Evolutionary conservation across 2,888 invertebrate genomes (phyloP), one percentile per base, ranked within the genome.

Genomic region (Hoplodrina blanda): DNA sequence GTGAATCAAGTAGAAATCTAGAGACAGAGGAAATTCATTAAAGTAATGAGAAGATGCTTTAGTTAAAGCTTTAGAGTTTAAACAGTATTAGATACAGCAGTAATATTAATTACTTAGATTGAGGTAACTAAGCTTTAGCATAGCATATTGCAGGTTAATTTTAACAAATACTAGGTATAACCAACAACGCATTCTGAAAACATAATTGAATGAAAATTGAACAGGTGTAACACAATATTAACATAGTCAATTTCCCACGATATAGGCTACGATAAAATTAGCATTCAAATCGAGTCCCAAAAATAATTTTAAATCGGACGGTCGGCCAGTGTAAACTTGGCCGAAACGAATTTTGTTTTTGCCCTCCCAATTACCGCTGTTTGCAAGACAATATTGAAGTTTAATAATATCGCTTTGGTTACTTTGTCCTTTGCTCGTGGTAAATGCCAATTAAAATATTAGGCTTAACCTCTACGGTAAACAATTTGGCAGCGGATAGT

Each of bases 381-480:
- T 94, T 91, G 89, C 80, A 80, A 80, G 84, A 83, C 86, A 88
- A 89, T 91, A 91, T 91, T 89, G 89, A 87, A 91, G 88, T 90
- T 91, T 89, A 88, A 92, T 91, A 91, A 92, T 91, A 91, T 86
- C 74, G 80, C 76, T 87, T 83, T 84, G 81, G 80, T 85, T 86
- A 85, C 81, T 83, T 82, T 75, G 70, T 72, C 69, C 67, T 60
- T 20, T 57, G 69, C 63, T 78, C 52, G 62, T 81, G 61, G 61
- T 67, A 68, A 80, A 77, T 61, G 56, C 67, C 76, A 73, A 76
- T 73, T 82, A 80, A 76, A 78, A 77, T 78, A 80, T 81, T 81
- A 79, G 73, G 20, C 33, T 33, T 67, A 62, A 53, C 53, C 19
- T 41, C 46, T 62, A 61, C 37, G 20, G 61, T 67, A 68, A 80